These are phyloP conservation scores for Drosophila equinoxialis DNA, from an alignment of 1,140 invertebrate genomes.

Conservation along the genomic window DNA sequence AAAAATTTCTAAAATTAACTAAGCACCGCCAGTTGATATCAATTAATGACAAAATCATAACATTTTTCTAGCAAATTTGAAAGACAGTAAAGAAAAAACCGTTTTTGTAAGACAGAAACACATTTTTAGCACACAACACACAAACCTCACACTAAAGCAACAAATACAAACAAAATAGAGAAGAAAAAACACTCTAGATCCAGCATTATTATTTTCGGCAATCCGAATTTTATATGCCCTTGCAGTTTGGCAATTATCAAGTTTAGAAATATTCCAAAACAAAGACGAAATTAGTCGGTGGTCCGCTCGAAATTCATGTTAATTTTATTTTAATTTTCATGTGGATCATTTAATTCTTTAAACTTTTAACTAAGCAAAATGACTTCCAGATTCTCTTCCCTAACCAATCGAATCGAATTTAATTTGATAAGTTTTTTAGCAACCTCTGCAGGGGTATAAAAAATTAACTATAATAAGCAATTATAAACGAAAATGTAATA, in stretches of 20 bases:
- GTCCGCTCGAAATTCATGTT: too few species aligned
- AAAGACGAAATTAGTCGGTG: too few species aligned
- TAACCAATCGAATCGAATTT: too few species aligned
- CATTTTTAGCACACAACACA: slow-evolving; percentile 67
- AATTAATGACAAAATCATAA: slow-evolving; percentile 58
- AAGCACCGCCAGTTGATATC: slow-evolving; percentile 75
- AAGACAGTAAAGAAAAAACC: slow-evolving; percentile 28
- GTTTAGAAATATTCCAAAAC: too few species aligned
- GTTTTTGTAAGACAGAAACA: slow-evolving; percentile 43
- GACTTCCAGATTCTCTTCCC: too few species aligned
- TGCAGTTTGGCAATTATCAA: not conserved
- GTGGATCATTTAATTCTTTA: too few species aligned
- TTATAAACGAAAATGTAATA: slow-evolving; percentile 41
- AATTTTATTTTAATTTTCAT: too few species aligned
- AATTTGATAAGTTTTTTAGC: not conserved
- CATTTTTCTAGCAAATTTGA: slow-evolving; percentile 49
- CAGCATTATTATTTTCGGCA: not conserved
- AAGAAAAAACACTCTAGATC: slow-evolving; percentile 9
- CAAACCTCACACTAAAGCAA: slow-evolving; percentile 64
- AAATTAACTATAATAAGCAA: slow-evolving; percentile 25
- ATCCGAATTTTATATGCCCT: not conserved
- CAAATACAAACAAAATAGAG: slow-evolving; percentile 17
- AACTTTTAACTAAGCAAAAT: too few species aligned
- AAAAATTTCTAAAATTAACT: slow-evolving; percentile 49
- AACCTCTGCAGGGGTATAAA: not conserved